Percentiles rank a stretch among this genome's conserved stretches.
These are phyloP conservation scores for Drosophila takahashii DNA, from an alignment of 1,140 invertebrate species.

Conservation along the genomic window DNA sequence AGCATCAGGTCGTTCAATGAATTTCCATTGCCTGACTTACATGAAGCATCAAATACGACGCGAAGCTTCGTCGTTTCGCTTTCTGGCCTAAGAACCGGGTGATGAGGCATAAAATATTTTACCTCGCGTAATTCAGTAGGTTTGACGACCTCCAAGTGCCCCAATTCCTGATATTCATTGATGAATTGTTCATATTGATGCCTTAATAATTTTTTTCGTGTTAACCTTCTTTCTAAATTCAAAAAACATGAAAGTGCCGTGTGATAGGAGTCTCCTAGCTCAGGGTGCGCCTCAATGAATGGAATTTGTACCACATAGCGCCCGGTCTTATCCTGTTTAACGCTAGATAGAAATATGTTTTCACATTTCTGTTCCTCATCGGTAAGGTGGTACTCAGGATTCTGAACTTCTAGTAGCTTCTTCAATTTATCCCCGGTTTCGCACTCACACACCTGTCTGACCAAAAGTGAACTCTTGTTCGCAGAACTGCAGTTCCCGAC, in stretches of 20 bases:
- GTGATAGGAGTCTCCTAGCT: no score
- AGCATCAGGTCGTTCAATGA: conserved; percentile 3
- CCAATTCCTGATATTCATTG: neutral
- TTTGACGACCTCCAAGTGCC: neutral
- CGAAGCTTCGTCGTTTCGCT: conserved; percentile 1
- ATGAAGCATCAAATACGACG: conserved; percentile 8
- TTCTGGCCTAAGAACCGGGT: neutral
- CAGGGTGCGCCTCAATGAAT: no score
- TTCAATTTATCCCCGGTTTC: neutral
- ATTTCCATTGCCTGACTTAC: conserved; percentile 2
- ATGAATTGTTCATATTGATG: neutral
- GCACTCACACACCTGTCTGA: conserved; percentile 2
- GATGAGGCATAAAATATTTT: conserved; percentile 3
- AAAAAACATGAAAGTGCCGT: neutral
- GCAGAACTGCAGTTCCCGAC: conserved; percentile 4
- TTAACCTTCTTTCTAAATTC: neutral
- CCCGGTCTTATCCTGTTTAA: neutral
- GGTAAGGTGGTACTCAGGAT: neutral
- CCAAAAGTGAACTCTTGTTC: neutral
- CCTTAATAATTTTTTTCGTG: neutral
- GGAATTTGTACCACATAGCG: neutral
- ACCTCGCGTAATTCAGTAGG: neutral
- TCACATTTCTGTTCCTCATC: neutral
- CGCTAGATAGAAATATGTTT: neutral
- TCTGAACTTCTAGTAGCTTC: neutral